A percentile compares a stretch with the other conserved stretches of the same genome.
Conservation (phyloP, 2,888 invertebrate species). For the Alentia gelatinosa region DNA sequence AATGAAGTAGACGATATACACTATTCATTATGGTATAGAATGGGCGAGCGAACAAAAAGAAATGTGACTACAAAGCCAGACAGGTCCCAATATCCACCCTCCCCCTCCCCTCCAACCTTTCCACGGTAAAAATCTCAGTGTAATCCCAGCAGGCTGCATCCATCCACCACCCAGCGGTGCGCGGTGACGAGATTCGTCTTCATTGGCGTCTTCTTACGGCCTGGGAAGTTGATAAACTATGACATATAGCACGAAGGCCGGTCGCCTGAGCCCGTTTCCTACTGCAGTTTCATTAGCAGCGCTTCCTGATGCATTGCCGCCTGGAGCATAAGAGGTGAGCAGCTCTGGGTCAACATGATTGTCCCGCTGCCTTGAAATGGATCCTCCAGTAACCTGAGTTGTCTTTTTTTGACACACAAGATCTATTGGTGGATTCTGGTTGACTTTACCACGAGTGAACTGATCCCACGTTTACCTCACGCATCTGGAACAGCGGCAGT, state of each 20-base stretch:
- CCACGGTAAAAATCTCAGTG: too few species aligned
- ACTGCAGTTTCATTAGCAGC: slow-evolving; percentile 19
- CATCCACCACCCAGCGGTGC: background rate
- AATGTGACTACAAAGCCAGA: too few species aligned
- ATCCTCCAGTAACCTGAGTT: background rate
- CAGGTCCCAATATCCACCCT: too few species aligned
- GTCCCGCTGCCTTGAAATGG: background rate
- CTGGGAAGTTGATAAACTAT: background rate
- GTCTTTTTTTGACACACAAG: background rate
- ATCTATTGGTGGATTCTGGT: slow-evolving; percentile 1
- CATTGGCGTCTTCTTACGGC: slow-evolving; percentile 4
- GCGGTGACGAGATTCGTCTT: background rate
- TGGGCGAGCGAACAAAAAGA: too few species aligned
- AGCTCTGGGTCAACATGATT: background rate
- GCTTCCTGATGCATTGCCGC: background rate
- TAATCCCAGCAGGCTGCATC: background rate
- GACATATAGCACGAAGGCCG: background rate
- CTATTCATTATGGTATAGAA: too few species aligned
- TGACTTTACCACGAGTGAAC: too few species aligned
- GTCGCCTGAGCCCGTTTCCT: slow-evolving; percentile 26
- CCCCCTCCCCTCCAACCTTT: too few species aligned
- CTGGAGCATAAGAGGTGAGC: background rate
- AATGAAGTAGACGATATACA: too few species aligned
- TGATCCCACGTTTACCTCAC: background rate
- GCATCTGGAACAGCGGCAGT: background rate